Evolutionary conservation across 2,888 invertebrate species (phyloP).

Genomic region (Sinopyrophorus schimmeli): DNA sequence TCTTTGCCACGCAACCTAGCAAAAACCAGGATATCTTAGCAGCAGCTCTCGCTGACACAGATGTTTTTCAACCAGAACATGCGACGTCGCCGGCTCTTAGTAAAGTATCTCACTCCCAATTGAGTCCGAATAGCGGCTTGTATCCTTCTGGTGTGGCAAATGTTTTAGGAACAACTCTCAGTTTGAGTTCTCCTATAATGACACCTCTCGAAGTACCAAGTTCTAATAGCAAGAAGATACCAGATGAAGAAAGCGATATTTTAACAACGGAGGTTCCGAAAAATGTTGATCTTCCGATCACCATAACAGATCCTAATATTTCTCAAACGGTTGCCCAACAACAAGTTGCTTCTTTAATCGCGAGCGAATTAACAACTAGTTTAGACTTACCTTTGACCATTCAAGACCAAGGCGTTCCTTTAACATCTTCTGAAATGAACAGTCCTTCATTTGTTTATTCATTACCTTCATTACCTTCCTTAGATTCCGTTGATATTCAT

Average conservation of each 20-base stretch:
- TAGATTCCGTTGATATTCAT: constrained; percentile 50
- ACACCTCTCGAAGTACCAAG: constrained; percentile 75
- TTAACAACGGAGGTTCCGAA: constrained; percentile 60
- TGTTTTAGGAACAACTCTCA: constrained; percentile 75
- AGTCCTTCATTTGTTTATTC: constrained; percentile 51
- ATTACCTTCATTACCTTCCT: constrained; percentile 49
- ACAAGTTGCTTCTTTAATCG: constrained; percentile 47
- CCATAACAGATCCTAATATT: constrained; percentile 75
- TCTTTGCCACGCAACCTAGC: constrained; percentile 46
- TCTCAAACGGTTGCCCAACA: constrained; percentile 58
- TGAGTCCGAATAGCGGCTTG: constrained; percentile 64
- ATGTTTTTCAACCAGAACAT: constrained; percentile 66
- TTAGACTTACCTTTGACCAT: constrained; percentile 73
- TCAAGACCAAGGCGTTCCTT: constrained; percentile 66
- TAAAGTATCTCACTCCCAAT: constrained; percentile 57
- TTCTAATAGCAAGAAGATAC: constrained; percentile 52
- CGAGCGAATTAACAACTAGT: constrained; percentile 46
- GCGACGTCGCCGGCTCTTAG: constrained; percentile 48
- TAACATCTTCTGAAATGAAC: constrained; percentile 49
- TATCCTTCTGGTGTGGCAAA: constrained; percentile 62
- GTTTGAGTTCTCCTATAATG: constrained; percentile 81
- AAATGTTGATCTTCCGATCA: constrained; percentile 74
- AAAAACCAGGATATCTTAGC: constrained; percentile 73
- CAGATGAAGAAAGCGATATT: constrained; percentile 49
- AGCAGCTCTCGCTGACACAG: constrained; percentile 74